Evolutionary conservation across 1,140 invertebrate genomes (phyloP).

Genomic region (Trichogramma pretiosum): DNA sequence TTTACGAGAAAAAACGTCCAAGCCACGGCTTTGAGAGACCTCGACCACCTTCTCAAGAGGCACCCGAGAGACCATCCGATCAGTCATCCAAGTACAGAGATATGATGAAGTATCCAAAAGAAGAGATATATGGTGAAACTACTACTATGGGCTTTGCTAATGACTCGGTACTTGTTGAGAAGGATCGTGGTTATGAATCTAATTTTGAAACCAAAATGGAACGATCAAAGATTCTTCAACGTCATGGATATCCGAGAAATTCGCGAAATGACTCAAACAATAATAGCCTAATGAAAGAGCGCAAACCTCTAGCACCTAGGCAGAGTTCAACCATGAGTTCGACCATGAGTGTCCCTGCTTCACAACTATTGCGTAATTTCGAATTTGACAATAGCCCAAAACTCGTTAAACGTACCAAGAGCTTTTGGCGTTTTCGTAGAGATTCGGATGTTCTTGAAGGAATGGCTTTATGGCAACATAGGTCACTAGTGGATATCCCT

Average conservation of each 20-base stretch:
- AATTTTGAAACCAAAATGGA: constrained; percentile 45
- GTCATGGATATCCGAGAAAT: constrained; percentile 27
- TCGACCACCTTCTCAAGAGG: constrained; percentile 39
- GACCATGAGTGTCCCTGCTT: no score
- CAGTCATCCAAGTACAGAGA: constrained; percentile 26
- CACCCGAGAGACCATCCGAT: constrained; percentile 36
- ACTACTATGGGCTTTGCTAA: constrained; percentile 15
- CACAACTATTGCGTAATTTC: constrained; percentile 37
- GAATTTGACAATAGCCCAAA: constrained; percentile 45
- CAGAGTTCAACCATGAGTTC: constrained; percentile 37
- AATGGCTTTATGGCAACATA: constrained; percentile 76
- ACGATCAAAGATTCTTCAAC: constrained; percentile 36
- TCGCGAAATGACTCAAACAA: constrained; percentile 50
- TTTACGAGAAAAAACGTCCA: constrained; percentile 34
- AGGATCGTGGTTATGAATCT: constrained; percentile 42
- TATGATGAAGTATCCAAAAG: constrained; percentile 37
- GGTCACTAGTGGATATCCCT: constrained; percentile 61
- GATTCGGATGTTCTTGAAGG: constrained; percentile 65
- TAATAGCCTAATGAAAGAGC: constrained; percentile 42
- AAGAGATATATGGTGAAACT: constrained; percentile 40
- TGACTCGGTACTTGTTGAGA: constrained; percentile 27
- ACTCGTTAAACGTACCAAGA: constrained; percentile 68
- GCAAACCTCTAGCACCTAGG: constrained; percentile 25
- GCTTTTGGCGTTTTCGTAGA: constrained; percentile 73
- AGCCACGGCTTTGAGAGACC: constrained; percentile 37